A percentile compares a stretch with the other conserved stretches of the same genome.
These are phyloP conservation scores for Notodonta ziczac DNA, from an alignment of 2,888 invertebrate species.

Conservation along the genomic window DNA sequence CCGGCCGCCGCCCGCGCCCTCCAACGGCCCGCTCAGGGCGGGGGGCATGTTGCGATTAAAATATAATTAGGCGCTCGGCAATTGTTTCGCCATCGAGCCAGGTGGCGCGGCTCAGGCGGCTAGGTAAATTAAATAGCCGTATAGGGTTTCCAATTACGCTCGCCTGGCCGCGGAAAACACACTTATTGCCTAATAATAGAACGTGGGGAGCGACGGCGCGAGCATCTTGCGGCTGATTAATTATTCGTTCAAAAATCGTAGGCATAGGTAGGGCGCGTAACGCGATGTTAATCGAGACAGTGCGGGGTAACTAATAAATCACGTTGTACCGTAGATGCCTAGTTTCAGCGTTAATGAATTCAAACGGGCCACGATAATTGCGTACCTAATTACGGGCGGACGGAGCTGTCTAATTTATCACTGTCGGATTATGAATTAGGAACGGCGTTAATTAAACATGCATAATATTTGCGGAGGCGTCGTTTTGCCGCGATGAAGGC, in stretches of 20 bases:
- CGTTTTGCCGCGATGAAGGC: slow-evolving; percentile 36
- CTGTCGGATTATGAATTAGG: slow-evolving; percentile 83
- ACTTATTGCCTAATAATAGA: slow-evolving; percentile 80
- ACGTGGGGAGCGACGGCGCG: slow-evolving; percentile 61
- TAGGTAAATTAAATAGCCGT: slow-evolving; percentile 82
- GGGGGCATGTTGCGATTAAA: slow-evolving; percentile 79
- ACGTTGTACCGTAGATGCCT: slow-evolving; percentile 62
- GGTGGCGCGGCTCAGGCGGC: slow-evolving; percentile 70
- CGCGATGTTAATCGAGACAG: slow-evolving; percentile 76
- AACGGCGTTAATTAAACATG: slow-evolving; percentile 80
- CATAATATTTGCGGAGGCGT: slow-evolving; percentile 75
- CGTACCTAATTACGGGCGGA: slow-evolving; percentile 79
- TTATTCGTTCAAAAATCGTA: slow-evolving; percentile 64
- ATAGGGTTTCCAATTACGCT: slow-evolving; percentile 77
- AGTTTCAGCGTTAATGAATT: slow-evolving; percentile 78
- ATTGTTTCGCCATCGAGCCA: slow-evolving; percentile 83
- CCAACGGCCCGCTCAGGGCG: slow-evolving; percentile 44
- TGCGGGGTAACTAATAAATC: slow-evolving; percentile 70
- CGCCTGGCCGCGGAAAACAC: slow-evolving; percentile 65
- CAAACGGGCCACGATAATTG: slow-evolving; percentile 82
- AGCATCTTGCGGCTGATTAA: slow-evolving; percentile 72
- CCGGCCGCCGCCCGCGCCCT: slow-evolving; percentile 33
- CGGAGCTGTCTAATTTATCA: slow-evolving; percentile 79
- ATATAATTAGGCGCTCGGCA: slow-evolving; percentile 82
- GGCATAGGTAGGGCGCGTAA: slow-evolving; percentile 42